phyloP scores from a whole-genome alignment of 2,888 invertebrate genomes.

The Acronicta psi region DNA sequence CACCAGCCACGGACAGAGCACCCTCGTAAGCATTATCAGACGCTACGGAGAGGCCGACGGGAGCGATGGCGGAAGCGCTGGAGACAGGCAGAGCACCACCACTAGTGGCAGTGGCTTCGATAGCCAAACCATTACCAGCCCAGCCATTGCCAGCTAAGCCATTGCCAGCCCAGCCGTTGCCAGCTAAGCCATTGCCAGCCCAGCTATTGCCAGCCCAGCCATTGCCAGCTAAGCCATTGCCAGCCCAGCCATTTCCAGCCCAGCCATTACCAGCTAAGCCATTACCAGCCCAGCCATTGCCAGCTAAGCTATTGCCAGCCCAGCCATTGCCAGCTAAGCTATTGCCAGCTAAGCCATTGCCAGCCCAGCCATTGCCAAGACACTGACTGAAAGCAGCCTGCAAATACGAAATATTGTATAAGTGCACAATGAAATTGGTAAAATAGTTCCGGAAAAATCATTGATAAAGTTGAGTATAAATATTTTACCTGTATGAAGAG shows the following conservation, averaged over 20 bases:
- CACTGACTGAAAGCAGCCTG: slow-evolving; percentile 12
- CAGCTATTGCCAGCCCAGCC: slow-evolving; percentile 5
- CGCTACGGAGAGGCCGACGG: slow-evolving; percentile 38
- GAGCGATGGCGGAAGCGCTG: slow-evolving; percentile 32
- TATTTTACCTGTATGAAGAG: slow-evolving; percentile 20
- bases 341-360: slow-evolving; percentile 1
- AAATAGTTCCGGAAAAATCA: too few relatives aligned
- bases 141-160: slow-evolving; percentile 14
- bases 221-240: slow-evolving; percentile 40
- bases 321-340: background rate
- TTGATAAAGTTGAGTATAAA: too few relatives aligned
- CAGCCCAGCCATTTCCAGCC: slow-evolving; percentile 3
- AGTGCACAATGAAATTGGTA: too few relatives aligned
- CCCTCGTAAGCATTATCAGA: slow-evolving; percentile 63
- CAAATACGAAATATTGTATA: background rate
- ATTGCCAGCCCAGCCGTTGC: background rate
- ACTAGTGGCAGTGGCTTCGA: slow-evolving; percentile 39
- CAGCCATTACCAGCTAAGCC: slow-evolving; percentile 6
- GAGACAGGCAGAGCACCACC: slow-evolving; percentile 41
- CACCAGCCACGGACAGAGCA: slow-evolving; percentile 62
- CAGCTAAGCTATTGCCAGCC: slow-evolving; percentile 1
- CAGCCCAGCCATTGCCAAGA: background rate
- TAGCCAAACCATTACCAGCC: slow-evolving; percentile 40
- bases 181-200: slow-evolving; percentile 7
- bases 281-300: slow-evolving; percentile 4